Conservation (phyloP, 1,140 invertebrate genomes). For the Trachelipus rathkii region DNA sequence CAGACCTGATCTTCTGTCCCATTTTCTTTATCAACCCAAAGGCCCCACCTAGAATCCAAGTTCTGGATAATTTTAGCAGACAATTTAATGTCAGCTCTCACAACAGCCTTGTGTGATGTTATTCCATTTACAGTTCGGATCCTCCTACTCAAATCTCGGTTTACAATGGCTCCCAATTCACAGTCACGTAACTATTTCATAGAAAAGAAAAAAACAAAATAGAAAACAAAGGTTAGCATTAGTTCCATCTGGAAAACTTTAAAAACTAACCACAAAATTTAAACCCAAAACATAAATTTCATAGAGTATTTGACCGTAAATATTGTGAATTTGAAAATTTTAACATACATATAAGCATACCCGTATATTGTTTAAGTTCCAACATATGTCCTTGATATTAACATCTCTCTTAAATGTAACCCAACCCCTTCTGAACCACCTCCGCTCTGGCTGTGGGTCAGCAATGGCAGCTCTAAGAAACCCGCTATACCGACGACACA, state of each 20-base stretch:
- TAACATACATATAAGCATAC: no score
- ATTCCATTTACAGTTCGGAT: conserved; percentile 90
- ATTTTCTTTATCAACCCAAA: conserved; percentile 55
- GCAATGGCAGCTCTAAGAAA: conserved; percentile 94
- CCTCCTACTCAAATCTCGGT: conserved; percentile 84
- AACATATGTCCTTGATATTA: conserved; percentile 99
- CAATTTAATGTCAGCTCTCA: conserved; percentile 86
- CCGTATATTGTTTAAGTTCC: conserved; percentile 93
- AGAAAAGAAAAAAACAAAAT: background rate
- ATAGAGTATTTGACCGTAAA: no score
- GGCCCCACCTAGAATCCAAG: conserved; percentile 74
- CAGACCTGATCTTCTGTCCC: conserved; percentile 31
- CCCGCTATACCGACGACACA: conserved; percentile 91
- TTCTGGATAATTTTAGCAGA: conserved; percentile 93
- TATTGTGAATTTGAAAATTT: no score
- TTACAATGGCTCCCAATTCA: conserved; percentile 90
- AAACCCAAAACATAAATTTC: no score
- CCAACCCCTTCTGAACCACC: conserved; percentile 95
- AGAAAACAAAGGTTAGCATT: no score
- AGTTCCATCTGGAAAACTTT: no score
- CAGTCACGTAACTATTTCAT: conserved; percentile 70
- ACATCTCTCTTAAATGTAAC: conserved; percentile 94
- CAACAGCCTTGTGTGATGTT: conserved; percentile 82
- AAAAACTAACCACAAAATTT: no score
- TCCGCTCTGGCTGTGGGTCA: conserved; percentile 89